Conservation (phyloP, 2,797 vertebrate genomes). For the Dendrocincla tyrannina region DNA sequence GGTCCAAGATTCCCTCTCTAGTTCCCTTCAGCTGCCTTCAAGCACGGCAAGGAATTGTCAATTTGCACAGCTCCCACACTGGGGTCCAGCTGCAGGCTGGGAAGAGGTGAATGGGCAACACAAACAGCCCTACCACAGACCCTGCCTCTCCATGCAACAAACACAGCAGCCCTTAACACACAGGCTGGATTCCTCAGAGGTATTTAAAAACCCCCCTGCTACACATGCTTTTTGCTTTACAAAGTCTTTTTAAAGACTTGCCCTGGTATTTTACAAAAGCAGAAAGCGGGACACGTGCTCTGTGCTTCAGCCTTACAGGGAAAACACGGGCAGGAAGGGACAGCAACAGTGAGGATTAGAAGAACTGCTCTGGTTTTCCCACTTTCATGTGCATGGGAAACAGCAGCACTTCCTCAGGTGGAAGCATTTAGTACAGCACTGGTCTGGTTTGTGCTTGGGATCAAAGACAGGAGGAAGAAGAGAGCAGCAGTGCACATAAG, state of each 20-base stretch:
- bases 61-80: not conserved
- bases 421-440: not conserved
- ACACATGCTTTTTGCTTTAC: not conserved
- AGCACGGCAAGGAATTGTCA: not conserved
- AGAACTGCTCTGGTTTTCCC: not conserved
- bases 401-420: not conserved
- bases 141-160: not conserved
- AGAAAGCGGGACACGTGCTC: not conserved
- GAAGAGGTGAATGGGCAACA: not conserved
- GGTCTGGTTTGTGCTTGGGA: not conserved
- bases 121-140: accelerated
- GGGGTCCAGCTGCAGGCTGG: not conserved
- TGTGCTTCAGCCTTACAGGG: not conserved
- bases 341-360: not conserved
- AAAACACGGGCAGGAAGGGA: not conserved
- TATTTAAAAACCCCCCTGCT: not conserved
- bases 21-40: not conserved
- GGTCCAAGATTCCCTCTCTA: not conserved
- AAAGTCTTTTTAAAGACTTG: not conserved
- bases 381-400: not conserved
- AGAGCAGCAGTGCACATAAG: not conserved
- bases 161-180: not conserved
- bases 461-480: not conserved
- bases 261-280: not conserved
- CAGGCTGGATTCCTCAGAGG: not conserved